phyloP scores from a whole-genome alignment of 2,113 vertebrate genomes.

The Ursus arctos region DNA sequence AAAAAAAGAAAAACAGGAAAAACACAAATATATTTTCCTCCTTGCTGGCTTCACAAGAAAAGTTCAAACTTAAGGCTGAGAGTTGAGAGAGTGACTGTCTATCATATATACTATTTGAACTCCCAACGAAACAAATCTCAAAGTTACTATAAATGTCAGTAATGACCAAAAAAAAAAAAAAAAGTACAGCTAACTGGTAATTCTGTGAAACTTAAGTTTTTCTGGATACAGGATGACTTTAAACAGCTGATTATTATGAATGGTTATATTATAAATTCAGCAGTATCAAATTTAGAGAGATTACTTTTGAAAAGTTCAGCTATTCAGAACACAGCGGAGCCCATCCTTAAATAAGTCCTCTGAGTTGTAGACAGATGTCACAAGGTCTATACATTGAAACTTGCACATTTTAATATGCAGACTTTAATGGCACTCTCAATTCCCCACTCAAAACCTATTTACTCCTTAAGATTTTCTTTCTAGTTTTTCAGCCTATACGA shows the following conservation, averaged over 20 bases:
- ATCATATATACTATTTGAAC: neutral
- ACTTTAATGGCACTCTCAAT: neutral
- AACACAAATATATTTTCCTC: neutral
- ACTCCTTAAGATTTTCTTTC: neutral
- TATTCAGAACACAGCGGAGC: neutral
- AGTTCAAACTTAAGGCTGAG: neutral
- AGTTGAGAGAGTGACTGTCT: neutral
- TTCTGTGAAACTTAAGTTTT: conserved; percentile 14
- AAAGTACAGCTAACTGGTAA: neutral
- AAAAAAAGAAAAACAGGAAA: neutral
- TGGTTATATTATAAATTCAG: conserved; percentile 35
- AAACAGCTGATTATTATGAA: neutral
- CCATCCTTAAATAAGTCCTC: neutral
- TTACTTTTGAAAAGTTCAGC: conserved; percentile 20
- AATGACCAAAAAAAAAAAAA: neutral
- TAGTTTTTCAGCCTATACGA: neutral
- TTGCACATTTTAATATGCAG: neutral
- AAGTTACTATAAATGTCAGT: neutral
- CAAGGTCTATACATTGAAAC: neutral
- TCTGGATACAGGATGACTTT: conserved; percentile 11
- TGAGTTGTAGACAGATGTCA: neutral
- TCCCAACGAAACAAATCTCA: neutral
- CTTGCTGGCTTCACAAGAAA: neutral
- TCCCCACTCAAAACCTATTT: neutral
- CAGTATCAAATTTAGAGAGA: neutral